Evolutionary conservation across 2,113 vertebrate genomes (phyloP), one percentile per base, ranked within the genome.

Genomic region (Girardinichthys multiradiatus): DNA sequence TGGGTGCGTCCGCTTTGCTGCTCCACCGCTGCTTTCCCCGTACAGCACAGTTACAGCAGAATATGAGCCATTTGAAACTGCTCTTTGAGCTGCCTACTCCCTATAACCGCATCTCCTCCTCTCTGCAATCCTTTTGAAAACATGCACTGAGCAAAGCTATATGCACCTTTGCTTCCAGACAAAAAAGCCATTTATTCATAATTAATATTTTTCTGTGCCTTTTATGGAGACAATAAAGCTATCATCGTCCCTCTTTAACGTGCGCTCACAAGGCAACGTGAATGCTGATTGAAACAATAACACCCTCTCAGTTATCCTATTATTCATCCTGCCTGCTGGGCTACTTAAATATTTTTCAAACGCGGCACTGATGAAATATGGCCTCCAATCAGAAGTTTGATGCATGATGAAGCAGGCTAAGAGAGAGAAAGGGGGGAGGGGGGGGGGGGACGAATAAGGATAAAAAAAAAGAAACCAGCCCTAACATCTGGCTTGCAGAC

Each of bases 401-500:
- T 85, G 79, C 78, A 92, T 87, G 92, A 92, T 92, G 87, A 81
- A 88, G 75, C 81, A 72, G 79, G 74, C 14, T 45, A 45, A 45
- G 75, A 88, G 76, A 77, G 84, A n/a, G n/a, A n/a, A n/a, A n/a
- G n/a, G n/a, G n/a, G n/a, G n/a, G n/a, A n/a, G n/a, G n/a, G n/a
- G n/a, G n/a, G n/a, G 88, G 74, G 79, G 80, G 84, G 78, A 79
- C 68, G 77, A 88, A 84, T 81, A 61, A 77, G 86, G 87, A 90
- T 85, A 84, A 79, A 91, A 64, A 48, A 51, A n/a, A 51, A 51
- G 48, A 10, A 54, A 74, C 30, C 86, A 77, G 83, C 90, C 86
- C 83, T 79, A 92, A 92, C 94, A 94, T 94, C 92, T 94, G 94
- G 93, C 85, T 76, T 62, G 86, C 93, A 93, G 94, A 94, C 92